These are phyloP conservation scores for Champsocephalus gunnari DNA, from an alignment of 2,797 vertebrate genomes.

Conservation along the genomic window DNA sequence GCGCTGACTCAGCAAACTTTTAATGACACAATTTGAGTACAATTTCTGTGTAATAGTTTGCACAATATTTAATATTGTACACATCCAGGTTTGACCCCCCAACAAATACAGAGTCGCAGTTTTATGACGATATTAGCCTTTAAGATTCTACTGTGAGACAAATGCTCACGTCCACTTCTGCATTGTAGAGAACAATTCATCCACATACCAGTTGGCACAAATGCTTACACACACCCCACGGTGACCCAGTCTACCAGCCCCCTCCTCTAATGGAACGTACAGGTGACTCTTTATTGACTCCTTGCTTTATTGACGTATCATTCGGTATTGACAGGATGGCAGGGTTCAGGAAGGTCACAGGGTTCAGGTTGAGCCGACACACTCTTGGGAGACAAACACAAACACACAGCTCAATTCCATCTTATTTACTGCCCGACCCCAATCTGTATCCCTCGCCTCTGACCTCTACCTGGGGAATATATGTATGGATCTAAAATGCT, in stretches of 20 bases:
- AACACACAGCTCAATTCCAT: slow-evolving; percentile 50
- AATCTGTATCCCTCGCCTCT: slow-evolving; percentile 65
- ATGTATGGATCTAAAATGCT: slow-evolving; percentile 52
- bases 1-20: slow-evolving; percentile 57
- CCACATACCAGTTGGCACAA: slow-evolving; percentile 1
- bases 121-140: neutral
- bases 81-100: neutral
- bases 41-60: slow-evolving; percentile 1
- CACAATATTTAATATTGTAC: neutral
- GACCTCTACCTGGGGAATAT: slow-evolving; percentile 57
- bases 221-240: neutral
- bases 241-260: neutral
- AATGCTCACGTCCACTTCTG: neutral
- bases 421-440: slow-evolving; percentile 72
- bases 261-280: slow-evolving; percentile 47
- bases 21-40: neutral
- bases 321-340: slow-evolving; percentile 61
- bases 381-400: slow-evolving; percentile 45
- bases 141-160: neutral
- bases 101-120: neutral
- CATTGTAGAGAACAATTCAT: neutral
- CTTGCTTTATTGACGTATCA: slow-evolving; percentile 65
- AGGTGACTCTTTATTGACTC: slow-evolving; percentile 40
- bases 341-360: slow-evolving; percentile 60
- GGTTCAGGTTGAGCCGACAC: slow-evolving; percentile 39